A percentile compares a stretch with the other conserved stretches of the same genome.
Evolutionary conservation across 2,888 invertebrate genomes (phyloP).

Genomic region (Acanthopleura granulata): DNA sequence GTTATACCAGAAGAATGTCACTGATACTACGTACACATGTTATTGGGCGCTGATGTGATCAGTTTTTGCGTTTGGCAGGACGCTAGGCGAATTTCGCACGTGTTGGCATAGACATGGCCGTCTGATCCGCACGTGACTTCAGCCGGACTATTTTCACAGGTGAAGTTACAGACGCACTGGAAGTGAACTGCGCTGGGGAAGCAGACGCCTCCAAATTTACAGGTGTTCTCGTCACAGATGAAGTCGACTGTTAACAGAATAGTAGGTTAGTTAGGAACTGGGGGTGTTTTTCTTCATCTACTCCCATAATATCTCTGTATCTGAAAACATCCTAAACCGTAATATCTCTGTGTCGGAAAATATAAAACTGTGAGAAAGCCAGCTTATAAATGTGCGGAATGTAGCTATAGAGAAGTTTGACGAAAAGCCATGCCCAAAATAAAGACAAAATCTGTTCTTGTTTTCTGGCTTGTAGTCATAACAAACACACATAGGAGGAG

Average conservation of each 20-base stretch:
- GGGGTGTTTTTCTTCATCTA: too few species aligned
- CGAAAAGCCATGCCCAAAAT: too few species aligned
- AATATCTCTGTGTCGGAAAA: too few species aligned
- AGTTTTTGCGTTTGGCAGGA: constrained; percentile 29
- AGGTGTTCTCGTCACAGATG: constrained; percentile 21
- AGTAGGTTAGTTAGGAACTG: neutral
- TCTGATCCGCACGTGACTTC: constrained; percentile 32
- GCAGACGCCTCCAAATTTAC: constrained; percentile 31
- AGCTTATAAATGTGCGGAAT: too few species aligned
- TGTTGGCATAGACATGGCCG: constrained; percentile 28
- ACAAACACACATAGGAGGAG: too few species aligned
- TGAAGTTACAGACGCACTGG: constrained; percentile 31
- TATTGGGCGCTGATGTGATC: constrained; percentile 23
- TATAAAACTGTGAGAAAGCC: too few species aligned
- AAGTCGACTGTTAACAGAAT: neutral
- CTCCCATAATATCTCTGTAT: too few species aligned
- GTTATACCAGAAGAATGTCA: too few species aligned
- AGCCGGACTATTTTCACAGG: constrained; percentile 27
- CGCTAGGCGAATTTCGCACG: constrained; percentile 28
- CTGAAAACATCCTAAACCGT: too few species aligned
- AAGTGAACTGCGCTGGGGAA: constrained; percentile 20
- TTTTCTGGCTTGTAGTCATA: too few species aligned
- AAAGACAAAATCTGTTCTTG: too few species aligned
- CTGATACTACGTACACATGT: constrained; percentile 26
- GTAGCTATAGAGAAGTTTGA: too few species aligned